phyloP scores from a whole-genome alignment of 2,888 invertebrate species.

The Catocala nupta region DNA sequence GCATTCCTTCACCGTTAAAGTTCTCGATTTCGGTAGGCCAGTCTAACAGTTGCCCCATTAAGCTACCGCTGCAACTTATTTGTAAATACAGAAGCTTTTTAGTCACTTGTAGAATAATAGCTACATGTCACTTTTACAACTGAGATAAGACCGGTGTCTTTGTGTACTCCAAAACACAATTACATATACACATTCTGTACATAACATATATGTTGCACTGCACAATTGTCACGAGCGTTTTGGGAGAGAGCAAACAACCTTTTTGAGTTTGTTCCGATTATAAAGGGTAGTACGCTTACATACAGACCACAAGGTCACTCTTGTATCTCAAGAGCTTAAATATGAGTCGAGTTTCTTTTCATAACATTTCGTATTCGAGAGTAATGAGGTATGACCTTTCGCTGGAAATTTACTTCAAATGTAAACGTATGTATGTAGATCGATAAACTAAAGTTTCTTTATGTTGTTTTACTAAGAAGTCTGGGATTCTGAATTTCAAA shows the following conservation, averaged over 20 bases:
- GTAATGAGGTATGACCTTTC: conserved; percentile 26
- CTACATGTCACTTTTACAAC: too few relatives aligned
- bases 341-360: conserved; percentile 37
- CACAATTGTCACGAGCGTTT: too few relatives aligned
- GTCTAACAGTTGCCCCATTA: too few relatives aligned
- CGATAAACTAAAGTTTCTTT: background rate
- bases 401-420: conserved; percentile 28
- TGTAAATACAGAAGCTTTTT: too few relatives aligned
- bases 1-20: too few relatives aligned
- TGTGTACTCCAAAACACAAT: too few relatives aligned
- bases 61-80: too few relatives aligned
- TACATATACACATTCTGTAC: too few relatives aligned
- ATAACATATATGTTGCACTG: too few relatives aligned
- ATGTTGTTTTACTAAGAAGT: background rate
- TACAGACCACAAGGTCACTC: conserved; percentile 53
- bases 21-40: too few relatives aligned
- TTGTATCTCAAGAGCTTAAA: conserved; percentile 53
- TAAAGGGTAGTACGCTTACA: conserved; percentile 43
- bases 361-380: conserved; percentile 28
- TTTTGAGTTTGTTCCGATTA: conserved; percentile 35
- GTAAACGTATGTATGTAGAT: conserved; percentile 1
- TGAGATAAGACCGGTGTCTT: too few relatives aligned
- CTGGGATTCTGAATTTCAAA: background rate
- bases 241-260: conserved; percentile 4
- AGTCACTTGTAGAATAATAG: too few relatives aligned